Evolutionary conservation across 2,888 invertebrate genomes (phyloP), one percentile per base, ranked within the genome.

Genomic region (Hofmannophila pseudospretella): DNA sequence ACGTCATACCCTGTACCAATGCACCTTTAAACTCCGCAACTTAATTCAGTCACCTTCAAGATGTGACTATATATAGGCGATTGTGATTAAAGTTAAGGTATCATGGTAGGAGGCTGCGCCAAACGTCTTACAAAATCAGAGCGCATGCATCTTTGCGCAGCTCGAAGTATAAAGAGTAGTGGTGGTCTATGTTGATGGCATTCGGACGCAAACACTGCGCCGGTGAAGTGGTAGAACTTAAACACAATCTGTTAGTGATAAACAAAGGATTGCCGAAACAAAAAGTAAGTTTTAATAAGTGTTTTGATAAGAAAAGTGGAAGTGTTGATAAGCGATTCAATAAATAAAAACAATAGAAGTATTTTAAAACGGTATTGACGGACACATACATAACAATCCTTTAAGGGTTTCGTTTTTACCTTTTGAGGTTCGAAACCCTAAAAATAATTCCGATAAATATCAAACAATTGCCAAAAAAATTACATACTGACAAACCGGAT

Each of bases 41-140:
- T 45, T 28, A 39, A 41, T 30, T 34, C 33, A 23, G 8, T n/a
- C 8, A n/a, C 4, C 39, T 31, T 23, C 34, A 23, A 58, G 34
- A 53, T 39, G 13, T 44, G 39, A 27, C 46, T 35, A 43, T 47
- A 44, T 58, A 44, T 33, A 35, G 34, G 41, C 44, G 45, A 28
- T 39, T 38, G 22, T 26, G 14, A 38, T 26, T 29, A 32, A 44
- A 47, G 45, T 20, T 44, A 38, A 41, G 34, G 54, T 69, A 40
- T 44, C 47, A 61, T 81, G 74, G 85, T 86, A 86, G 54, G 61
- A 64, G 81, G 55, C 65, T 61, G 65, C 56, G 65, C 62, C 62
- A 61, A 66, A 58, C 65, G 76, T 82, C 86, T 85, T 86, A 82
- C 86, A 84, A 86, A 86, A 86, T 80, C 85, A 54, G 57, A 49